Evolutionary conservation across 2,888 invertebrate genomes (phyloP), one percentile per base, ranked within the genome.

Genomic region (Chloromyia formosa): DNA sequence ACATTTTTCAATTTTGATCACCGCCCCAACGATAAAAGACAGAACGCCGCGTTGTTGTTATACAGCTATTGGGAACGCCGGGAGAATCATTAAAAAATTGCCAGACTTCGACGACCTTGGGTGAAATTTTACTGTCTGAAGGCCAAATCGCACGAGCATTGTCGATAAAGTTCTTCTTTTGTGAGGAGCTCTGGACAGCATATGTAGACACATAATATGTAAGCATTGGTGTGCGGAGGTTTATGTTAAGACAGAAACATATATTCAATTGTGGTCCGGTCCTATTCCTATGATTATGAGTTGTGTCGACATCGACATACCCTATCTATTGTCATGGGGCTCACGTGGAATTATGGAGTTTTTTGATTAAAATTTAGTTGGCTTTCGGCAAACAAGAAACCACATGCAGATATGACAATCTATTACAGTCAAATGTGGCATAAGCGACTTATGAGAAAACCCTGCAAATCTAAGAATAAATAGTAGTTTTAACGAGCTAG

Each of bases 141-240:
- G 60, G 60, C 60, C 60, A 60, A 22, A 60, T 3, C 60, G 60
- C 60, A 60, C 60, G 60, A 23, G 27, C 2, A 60, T 23, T 23
- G 23, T 14, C 27, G 60, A 60, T 23, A 60, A 23, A 60, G 23
- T 60, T 60, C 60, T 22, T 22, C 2, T 60, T 14, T 49, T 42
- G 42, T 12, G n/a, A n/a, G n/a, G n/a, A n/a, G n/a, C n/a, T 35
- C 27, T 20, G 16, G n/a, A 35, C 18, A 20, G 7, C 56, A 20
- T 56, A 56, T 56, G 16, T 56, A 16, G 16, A 5, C 18, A 20
- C 16, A 20, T 56, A 20, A 20, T 60, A 23, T 23, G 23, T 14
- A 60, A 23, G n/a, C 60, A 20, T 60, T 60, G 60, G 60, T 23
- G 23, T 60, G 60, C 22, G 27, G 22, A 49, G 49, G 49, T 49